These are phyloP conservation scores for Ramphastos sulfuratus DNA, from an alignment of 2,113 vertebrate species.

Conservation along the genomic window DNA sequence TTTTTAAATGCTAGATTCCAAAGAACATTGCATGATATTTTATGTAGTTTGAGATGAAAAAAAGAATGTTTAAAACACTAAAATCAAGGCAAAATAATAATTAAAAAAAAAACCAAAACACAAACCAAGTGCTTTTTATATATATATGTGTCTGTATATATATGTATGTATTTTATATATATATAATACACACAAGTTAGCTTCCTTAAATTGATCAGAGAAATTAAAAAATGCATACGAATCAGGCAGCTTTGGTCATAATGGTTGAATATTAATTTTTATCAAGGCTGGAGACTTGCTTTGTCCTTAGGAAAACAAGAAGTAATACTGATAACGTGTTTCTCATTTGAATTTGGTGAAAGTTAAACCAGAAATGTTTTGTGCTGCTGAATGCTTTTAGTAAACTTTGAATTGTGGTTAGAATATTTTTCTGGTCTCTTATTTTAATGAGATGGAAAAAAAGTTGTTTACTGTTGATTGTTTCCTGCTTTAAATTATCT, in stretches of 20 bases:
- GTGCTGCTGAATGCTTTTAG: background rate
- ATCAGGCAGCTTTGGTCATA: background rate
- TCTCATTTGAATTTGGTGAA: background rate
- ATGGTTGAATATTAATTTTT: background rate
- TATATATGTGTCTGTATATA: background rate
- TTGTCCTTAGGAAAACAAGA: background rate
- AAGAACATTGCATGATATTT: background rate
- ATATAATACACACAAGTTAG: background rate
- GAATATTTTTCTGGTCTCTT: background rate
- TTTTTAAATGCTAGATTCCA: background rate
- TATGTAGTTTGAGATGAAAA: background rate
- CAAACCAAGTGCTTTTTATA: background rate
- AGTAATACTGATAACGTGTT: background rate
- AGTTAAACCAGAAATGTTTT: background rate
- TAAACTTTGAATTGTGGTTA: background rate
- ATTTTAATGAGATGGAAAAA: background rate
- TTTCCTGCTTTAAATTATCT: background rate
- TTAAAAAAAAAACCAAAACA: background rate
- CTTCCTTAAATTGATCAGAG: background rate
- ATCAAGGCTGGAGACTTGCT: background rate
- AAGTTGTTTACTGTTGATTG: background rate
- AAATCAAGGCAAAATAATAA: background rate
- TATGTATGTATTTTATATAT: background rate
- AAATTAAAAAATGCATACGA: background rate
- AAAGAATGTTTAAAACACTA: background rate